These are phyloP conservation scores for Sebastes alutus DNA, from an alignment of 2,797 vertebrate genomes.

Conservation along the genomic window DNA sequence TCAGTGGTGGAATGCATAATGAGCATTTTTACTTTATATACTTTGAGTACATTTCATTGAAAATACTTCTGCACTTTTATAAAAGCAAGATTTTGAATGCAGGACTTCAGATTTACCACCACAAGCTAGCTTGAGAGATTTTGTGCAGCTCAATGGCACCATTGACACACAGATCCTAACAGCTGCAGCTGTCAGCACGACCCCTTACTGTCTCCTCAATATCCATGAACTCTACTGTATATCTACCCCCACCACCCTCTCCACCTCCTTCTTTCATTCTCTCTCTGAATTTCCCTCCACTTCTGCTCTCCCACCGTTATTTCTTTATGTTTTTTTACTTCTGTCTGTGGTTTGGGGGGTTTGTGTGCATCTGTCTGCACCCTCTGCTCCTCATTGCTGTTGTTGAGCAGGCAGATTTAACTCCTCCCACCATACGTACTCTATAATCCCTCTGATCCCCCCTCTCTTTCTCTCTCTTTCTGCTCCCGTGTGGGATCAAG, in stretches of 20 bases:
- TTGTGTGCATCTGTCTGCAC: slow-evolving; percentile 44
- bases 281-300: slow-evolving; percentile 5
- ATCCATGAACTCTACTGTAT: background rate
- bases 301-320: background rate
- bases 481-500: slow-evolving; percentile 74
- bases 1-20: background rate
- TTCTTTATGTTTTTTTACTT: background rate
- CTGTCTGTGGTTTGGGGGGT: background rate
- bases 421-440: slow-evolving; percentile 87
- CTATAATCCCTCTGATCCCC: slow-evolving; percentile 92
- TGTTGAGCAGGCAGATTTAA: slow-evolving; percentile 88
- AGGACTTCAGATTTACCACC: background rate
- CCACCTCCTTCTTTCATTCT: background rate
- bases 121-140: background rate
- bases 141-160: background rate
- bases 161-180: background rate
- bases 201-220: background rate
- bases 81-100: background rate
- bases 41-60: background rate
- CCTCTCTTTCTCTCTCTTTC: slow-evolving; percentile 40
- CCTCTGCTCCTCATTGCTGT: slow-evolving; percentile 81
- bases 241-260: background rate
- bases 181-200: slow-evolving; percentile 53
- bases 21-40: background rate
- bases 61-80: background rate